phyloP scores from a whole-genome alignment of 2,113 vertebrate genomes.

The Chloebia gouldiae region DNA sequence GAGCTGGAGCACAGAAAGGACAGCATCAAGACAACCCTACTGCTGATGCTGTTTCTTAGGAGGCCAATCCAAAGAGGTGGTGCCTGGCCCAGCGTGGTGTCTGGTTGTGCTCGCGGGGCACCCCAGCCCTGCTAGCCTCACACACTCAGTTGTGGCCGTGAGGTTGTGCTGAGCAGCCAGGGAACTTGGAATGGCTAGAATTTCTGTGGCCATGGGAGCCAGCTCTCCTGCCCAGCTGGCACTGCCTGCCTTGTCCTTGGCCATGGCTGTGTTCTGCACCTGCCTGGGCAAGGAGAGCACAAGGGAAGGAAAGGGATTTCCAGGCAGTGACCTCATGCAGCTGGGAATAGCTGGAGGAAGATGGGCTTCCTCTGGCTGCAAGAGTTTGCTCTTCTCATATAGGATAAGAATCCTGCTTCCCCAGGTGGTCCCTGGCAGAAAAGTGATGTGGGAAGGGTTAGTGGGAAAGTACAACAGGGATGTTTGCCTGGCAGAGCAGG shows the following conservation, averaged over 20 bases:
- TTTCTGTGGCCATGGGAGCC: background rate
- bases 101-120: background rate
- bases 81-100: background rate
- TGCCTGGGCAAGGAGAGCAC: background rate
- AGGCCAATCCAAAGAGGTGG: background rate
- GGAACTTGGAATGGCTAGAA: background rate
- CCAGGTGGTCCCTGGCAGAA: background rate
- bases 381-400: background rate
- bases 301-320: background rate
- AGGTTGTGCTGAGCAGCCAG: background rate
- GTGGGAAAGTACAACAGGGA: background rate
- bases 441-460: rapidly evolving
- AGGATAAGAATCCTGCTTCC: background rate
- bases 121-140: rapidly evolving
- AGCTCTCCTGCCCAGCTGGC: background rate
- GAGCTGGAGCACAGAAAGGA: background rate
- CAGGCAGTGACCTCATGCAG: background rate
- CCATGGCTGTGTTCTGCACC: background rate
- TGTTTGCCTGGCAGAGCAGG: rapidly evolving
- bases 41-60: background rate
- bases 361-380: background rate
- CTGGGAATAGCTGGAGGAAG: background rate
- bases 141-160: rapidly evolving
- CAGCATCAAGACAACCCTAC: background rate
- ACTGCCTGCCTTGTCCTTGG: background rate